Evolutionary conservation across 2,113 vertebrate genomes (phyloP), one percentile per base, ranked within the genome.

Genomic region (Ciconia maguari): DNA sequence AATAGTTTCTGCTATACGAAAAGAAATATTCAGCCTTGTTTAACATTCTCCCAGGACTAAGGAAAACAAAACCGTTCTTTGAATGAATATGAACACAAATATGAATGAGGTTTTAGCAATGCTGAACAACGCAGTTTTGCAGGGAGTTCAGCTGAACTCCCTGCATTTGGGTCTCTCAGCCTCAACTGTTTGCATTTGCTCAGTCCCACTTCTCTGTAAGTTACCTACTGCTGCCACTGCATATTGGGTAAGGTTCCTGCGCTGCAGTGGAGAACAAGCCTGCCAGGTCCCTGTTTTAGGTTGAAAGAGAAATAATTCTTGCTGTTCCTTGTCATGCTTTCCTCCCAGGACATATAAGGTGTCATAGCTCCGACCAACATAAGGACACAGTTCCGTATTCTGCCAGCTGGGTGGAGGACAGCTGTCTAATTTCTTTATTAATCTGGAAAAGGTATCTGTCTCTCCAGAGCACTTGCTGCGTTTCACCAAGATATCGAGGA

Each of bases 221-320:
- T 99, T 99, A 99, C 99, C 99, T 98, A 98, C 98, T 97, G 98
- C 98, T 95, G 99, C 99, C 65, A 99, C 98, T 0, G 99, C 98
- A 32, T 99, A 99, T 60, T 99, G 98, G 19, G 98, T 99, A 90
- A 99, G 98, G 95, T 99, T 99, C 96, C 97, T 99, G 96, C 98
- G 98, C 95, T 98, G 97, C 80, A 99, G 96, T 5, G 99, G 98
- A 24, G 98, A 95, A 76, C 98, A 98, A 52, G 95, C 94, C 90
- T 98, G 98, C 99, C 99, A 99, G 82, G 96, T 62, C n/a, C 98
- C 97, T n/a, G 97, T 98, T 83, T 96, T 98, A 16, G 99, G 99
- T 29, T 98, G 97, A 92, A 99, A 99, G 83, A 98, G 98, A 87
- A 98, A 98, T 13, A 99, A 94, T 42, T 97, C 92, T 96, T 99